Evolutionary conservation across 1,140 invertebrate species (phyloP).

Genomic region (Subanguina moxae): DNA sequence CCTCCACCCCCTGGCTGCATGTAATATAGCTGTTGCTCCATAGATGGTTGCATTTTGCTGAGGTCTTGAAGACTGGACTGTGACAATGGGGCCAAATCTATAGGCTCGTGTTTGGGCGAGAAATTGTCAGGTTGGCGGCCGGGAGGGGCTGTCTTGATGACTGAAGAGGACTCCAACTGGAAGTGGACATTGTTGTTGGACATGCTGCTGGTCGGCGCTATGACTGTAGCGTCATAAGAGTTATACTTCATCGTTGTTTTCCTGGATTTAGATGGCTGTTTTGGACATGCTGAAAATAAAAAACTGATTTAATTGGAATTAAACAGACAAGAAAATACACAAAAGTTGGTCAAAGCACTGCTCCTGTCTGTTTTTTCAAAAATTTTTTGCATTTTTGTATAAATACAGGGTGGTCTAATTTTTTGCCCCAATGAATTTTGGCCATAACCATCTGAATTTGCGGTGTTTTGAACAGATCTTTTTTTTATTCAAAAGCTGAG

Average conservation of each 20-base stretch:
- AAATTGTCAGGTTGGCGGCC: slow-evolving; percentile 43
- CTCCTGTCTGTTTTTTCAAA: too few species aligned
- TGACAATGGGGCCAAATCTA: slow-evolving; percentile 52
- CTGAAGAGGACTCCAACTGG: slow-evolving; percentile 48
- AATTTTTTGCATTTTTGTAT: too few species aligned
- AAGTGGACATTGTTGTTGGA: slow-evolving; percentile 35
- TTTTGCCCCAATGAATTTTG: too few species aligned
- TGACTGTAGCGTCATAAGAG: slow-evolving; percentile 3
- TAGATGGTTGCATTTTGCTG: slow-evolving; percentile 45
- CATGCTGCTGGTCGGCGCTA: slow-evolving; percentile 10
- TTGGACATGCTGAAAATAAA: too few species aligned
- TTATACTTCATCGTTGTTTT: slow-evolving; percentile 19
- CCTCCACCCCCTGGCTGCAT: slow-evolving; percentile 1
- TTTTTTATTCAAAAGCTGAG: too few species aligned
- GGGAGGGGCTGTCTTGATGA: slow-evolving; percentile 57
- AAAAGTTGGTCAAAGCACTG: too few species aligned
- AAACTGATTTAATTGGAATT: too few species aligned
- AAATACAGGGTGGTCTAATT: too few species aligned
- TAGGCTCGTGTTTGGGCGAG: slow-evolving; percentile 53
- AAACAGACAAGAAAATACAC: too few species aligned
- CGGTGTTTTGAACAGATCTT: too few species aligned
- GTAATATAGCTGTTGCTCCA: slow-evolving; percentile 35
- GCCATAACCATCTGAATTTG: too few species aligned
- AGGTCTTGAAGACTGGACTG: slow-evolving; percentile 35
- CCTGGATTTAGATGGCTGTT: too few species aligned